Base-by-base conservation (phyloP, 2,888 invertebrate species). In the Cheilosia soror region DNA sequence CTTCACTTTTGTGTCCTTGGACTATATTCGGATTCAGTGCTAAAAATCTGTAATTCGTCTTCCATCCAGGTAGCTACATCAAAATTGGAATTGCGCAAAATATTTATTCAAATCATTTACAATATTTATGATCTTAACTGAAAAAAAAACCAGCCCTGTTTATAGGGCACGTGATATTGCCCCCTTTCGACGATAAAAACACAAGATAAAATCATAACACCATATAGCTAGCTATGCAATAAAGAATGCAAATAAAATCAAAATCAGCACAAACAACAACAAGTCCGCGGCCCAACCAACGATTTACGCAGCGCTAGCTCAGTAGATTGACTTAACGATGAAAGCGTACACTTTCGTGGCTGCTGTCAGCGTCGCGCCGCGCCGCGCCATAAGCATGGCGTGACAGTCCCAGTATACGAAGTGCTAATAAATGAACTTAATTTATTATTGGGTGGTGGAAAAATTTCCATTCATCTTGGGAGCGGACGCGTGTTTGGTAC, bases 381-480 rank as follows among this genome's bases (percentile, higher is more conserved):
- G 37, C 73, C 73, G 58, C 63, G 57, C 73, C 84, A 80, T 84
- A 65, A 80, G 79, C 55, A 25, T 57, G 69, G 71, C 75, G 73
- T 71, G 63, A 75, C 73, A 75, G 73, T 71, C 58, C 69, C 73
- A 75, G 53, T 55, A 42, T 37, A 47, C 37, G 71, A 82, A 60
- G 79, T 79, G 79, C 84, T 79, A 79, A 79, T 69, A 79, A 73
- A 69, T 20, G 44, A 65, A 60, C 63, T 73, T 68, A 73, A 75
- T 84, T 58, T 75, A 84, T 80, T 69, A 60, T 68, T 79, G 63
- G 69, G 44, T 68, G 55, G 51, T 71, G 51, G 69, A 79, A 84
- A 84, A 79, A 79, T 80, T 84, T 84, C 84, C 84, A 84, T 84
- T 84, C 84, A 84, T 84, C 84, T 62, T 84, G 71, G 75, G 75